Evolutionary conservation across 2,797 vertebrate species (phyloP).

Genomic region (Trachops cirrhosus): DNA sequence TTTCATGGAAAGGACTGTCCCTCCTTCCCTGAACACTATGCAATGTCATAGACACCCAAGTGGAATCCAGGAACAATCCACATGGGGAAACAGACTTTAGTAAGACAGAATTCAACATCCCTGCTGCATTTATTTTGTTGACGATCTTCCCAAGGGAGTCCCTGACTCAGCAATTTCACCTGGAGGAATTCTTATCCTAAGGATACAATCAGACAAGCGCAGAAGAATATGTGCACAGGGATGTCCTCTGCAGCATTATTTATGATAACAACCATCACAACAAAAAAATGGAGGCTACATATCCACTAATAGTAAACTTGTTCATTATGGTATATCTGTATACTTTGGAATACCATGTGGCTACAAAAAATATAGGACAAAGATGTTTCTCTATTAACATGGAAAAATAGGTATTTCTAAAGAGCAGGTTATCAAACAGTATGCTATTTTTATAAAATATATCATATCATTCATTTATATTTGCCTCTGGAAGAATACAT

Average conservation of each 20-base stretch:
- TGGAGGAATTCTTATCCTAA: neutral
- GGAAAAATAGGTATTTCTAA: conserved; percentile 12
- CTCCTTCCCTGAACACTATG: neutral
- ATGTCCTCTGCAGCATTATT: neutral
- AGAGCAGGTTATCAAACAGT: neutral
- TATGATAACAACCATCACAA: neutral
- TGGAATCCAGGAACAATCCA: neutral
- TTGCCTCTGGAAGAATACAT: neutral
- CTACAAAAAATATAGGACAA: neutral
- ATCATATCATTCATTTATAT: neutral
- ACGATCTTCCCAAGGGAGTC: neutral
- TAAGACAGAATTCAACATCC: neutral
- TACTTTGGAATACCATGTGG: neutral
- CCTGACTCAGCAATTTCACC: neutral
- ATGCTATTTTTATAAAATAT: neutral
- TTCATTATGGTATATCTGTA: neutral
- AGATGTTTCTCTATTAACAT: neutral
- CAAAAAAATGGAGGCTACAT: neutral
- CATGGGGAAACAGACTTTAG: neutral
- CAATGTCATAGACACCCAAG: neutral
- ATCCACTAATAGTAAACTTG: neutral
- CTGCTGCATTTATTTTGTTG: neutral
- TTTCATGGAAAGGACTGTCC: neutral
- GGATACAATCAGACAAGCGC: neutral
- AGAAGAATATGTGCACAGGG: neutral